Percentiles rank a stretch among this genome's conserved stretches.
phyloP scores from a whole-genome alignment of 2,113 vertebrate species.

The Setophaga kirtlandii region DNA sequence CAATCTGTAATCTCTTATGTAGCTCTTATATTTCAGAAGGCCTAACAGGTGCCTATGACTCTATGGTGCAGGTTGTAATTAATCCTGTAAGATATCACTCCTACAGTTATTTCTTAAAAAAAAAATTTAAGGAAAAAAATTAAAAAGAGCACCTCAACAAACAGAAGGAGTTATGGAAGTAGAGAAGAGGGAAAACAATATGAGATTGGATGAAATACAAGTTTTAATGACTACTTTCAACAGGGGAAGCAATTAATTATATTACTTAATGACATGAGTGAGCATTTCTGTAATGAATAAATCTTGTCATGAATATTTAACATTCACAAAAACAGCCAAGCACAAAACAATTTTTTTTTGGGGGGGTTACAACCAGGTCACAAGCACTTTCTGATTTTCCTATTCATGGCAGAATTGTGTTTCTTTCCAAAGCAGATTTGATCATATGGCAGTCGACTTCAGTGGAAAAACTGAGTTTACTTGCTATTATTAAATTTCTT shows the following conservation, averaged over 20 bases:
- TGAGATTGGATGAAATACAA: background rate
- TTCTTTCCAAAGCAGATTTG: background rate
- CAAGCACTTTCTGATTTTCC: background rate
- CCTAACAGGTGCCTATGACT: background rate
- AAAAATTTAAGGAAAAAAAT: background rate
- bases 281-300: background rate
- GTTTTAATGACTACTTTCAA: background rate
- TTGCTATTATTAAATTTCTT: background rate
- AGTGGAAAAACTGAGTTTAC: background rate
- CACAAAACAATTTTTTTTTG: background rate
- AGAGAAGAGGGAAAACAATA: background rate
- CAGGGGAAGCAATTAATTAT: background rate
- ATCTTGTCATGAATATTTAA: constrained; percentile 22
- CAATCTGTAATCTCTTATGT: background rate
- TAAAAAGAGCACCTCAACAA: background rate
- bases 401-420: background rate
- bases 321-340: background rate
- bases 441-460: background rate
- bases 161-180: background rate
- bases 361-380: background rate
- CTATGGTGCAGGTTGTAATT: background rate
- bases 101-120: background rate
- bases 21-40: background rate
- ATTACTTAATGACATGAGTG: background rate
- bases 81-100: background rate